Base-by-base conservation (phyloP, 2,888 invertebrate species). In the Creontiades dilutus region DNA sequence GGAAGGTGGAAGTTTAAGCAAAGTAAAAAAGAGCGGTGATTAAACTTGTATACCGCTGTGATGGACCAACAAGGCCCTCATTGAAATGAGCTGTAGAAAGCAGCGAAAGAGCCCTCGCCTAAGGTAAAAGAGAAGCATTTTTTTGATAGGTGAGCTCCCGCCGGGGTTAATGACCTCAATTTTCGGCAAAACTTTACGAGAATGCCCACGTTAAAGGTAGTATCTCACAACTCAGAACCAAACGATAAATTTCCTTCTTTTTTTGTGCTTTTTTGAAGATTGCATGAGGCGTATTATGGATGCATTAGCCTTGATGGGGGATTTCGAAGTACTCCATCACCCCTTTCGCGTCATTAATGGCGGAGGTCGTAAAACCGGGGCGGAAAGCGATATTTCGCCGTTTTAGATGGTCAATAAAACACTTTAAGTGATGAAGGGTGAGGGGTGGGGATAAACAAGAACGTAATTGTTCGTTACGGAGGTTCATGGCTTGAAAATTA, bases 401-500 rank as follows among this genome's bases (percentile, higher is more conserved):
- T 23, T 68, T 68, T 68, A 68, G 68, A 68, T 68, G 68, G 68
- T 68, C 68, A 68, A 68, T 68, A 68, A 68, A 68, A 23, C 68
- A 68, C 68, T 68, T 68, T 68, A 27, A 68, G 68, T 68, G 57
- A n/a, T 16, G 57, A n/a, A 57, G 12, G 52, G 52, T 12, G 52
- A 16, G 52, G n/a, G 61, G 61, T 9, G 19, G 68, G 68, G 68
- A 23, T 13, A 68, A 68, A 68, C 68, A 23, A 68, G 68, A 68
- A 68, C 68, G 68, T 68, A 68, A 68, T 68, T 68, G 68, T 68
- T 68, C 68, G 68, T 68, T 68, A 68, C 68, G 68, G 68, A 68
- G 61, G 19, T 68, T 68, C 68, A 68, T 68, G 68, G 68, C 68
- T 23, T 68, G 68, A 23, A 68, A 68, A 68, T 23, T 68, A 68